Conservation (phyloP, 2,888 invertebrate genomes). For the Ichneumoninae sp. region DNA sequence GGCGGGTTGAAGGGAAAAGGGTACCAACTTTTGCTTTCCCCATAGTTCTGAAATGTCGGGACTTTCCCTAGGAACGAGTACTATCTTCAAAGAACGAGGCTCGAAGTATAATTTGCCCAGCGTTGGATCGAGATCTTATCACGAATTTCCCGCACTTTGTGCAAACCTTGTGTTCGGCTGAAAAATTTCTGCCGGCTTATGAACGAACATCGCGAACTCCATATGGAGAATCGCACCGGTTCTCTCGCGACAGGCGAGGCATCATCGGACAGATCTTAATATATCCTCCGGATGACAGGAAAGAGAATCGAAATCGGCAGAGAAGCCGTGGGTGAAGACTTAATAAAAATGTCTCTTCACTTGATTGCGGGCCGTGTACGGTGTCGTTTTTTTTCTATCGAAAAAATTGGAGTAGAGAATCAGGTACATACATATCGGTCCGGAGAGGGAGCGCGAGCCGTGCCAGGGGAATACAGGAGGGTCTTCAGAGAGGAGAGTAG, state of each 20-base stretch:
- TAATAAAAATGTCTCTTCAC: constrained; percentile 2
- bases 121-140: too few species aligned
- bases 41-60: too few species aligned
- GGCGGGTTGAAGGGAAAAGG: too few species aligned
- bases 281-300: constrained; percentile 19
- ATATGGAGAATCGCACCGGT: neutral
- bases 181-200: neutral
- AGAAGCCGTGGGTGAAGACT: constrained; percentile 10
- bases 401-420: constrained; percentile 18
- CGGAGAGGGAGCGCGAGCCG: constrained; percentile 22
- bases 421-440: constrained; percentile 37
- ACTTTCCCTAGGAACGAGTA: too few species aligned
- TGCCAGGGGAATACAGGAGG: constrained; percentile 26
- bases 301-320: neutral
- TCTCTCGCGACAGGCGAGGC: neutral
- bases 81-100: too few species aligned
- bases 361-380: constrained; percentile 41
- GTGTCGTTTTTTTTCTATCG: constrained; percentile 21
- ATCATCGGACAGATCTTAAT: neutral
- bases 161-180: neutral
- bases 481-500: constrained; percentile 12
- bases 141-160: neutral
- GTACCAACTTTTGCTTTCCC: too few species aligned
- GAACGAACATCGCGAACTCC: neutral
- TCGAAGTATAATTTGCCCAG: too few species aligned